Base-by-base conservation (phyloP, 2,888 invertebrate genomes). In the Acrobeloides nanus region DNA sequence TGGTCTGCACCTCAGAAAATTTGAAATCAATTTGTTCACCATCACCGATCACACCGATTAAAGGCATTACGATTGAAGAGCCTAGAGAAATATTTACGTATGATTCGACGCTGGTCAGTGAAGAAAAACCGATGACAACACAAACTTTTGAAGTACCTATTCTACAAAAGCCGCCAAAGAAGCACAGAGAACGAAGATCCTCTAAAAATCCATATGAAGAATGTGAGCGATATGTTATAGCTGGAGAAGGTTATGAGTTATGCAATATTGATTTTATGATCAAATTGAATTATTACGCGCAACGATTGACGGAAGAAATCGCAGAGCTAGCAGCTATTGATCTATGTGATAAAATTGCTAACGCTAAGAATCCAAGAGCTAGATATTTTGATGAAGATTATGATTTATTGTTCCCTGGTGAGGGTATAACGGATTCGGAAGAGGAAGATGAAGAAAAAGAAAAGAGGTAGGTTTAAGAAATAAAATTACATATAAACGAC, bases 221-320 rank as follows among this genome's bases (percentile, higher is more conserved):
- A 6, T 48, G 48, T 18, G 48, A 48, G 34, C 50, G 24, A 6
- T n/a, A 6, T 18, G 6, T n/a, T 5, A 17, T 6, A 4, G 4
- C 8, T 4, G 15, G 46, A 20, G 6, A 17, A 6, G 12, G 7
- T 20, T 17, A 27, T 7, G 25, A 20, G 27, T 47, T 45, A 18
- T 21, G 27, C 7, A 24, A 66, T 46, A 59, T 66, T 17, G 65
- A 68, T 45, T 65, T 68, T 50, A 52, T 67, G 21, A 62, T 64
- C 39, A 61, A 64, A 32, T 53, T 70, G 38, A 69, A 70, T 51
- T 70, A 68, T 54, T 64, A 59, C 6, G 70, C 68, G 8, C 61
- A 67, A 38, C 43, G 70, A 47, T 49, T 68, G 40, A 66, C 68
- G 1, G 70, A 69, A 48, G 50, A 62, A 27, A 65, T 70, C 48